Base-by-base conservation (phyloP, 2,113 vertebrate genomes). In the Menura novaehollandiae region DNA sequence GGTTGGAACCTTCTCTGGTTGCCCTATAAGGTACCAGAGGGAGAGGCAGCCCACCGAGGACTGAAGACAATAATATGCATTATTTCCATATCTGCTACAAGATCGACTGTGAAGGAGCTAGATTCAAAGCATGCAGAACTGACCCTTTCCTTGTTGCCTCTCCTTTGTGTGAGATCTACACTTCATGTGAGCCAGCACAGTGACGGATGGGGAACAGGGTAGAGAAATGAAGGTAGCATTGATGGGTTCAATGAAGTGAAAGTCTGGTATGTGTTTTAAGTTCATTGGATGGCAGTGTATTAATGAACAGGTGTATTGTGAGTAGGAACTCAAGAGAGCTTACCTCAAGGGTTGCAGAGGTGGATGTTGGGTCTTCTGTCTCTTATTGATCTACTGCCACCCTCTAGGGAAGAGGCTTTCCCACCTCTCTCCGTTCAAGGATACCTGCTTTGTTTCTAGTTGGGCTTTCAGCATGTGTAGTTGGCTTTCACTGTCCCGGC, bases 1-100 rank as follows among this genome's bases (percentile, higher is more conserved):
- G 86, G 83, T 91, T 86, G 92, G 96, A 96, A 89, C 85, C 66
- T 93, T 96, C 85, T 79, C 76, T 71, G 59, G 91, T 94, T 97
- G 97, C 95, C 93, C 97, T 97, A 66, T 95, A 96, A 98, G 95
- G 95, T 91, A 91, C 96, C 72, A 85, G 93, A 95, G 53, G 44
- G 69, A 92, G 59, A 96, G 60, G 84, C 63, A 87, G 75, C 49
- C 18, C 47, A 83, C 43, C 35, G 74, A 85, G 15, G 86, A 37
- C 39, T 60, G 75, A 88, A 93, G 69, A 22, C 35, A 53, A 22
- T 55, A 35, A 86, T 43, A 37, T 80, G 27, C n/a, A n/a, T 53
- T 52, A 56, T 86, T 90, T 85, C 75, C 35, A 35, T 52, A 28
- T 55, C 64, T 12, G 18, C 35, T 72, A 37, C 47, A 71, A 52